Conservation (phyloP, 2,888 invertebrate genomes). For the Ptychoptera contaminata region DNA sequence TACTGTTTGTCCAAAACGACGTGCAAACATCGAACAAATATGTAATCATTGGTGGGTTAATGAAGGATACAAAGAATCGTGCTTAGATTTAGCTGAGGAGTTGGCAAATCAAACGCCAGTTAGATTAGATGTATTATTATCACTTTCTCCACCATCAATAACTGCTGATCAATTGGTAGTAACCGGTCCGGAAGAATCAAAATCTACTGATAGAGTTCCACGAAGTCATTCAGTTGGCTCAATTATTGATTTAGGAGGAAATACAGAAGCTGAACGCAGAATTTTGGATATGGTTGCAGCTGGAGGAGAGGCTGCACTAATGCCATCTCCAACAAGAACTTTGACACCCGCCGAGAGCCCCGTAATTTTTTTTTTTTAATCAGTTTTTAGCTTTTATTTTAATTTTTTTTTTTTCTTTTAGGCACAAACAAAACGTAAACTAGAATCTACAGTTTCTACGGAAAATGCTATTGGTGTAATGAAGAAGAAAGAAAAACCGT, state of each 20-base stretch:
- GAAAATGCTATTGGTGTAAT: conserved; percentile 39
- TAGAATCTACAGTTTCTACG: conserved; percentile 59
- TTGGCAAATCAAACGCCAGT: conserved; percentile 84
- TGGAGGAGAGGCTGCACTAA: conserved; percentile 35
- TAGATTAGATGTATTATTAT: conserved; percentile 68
- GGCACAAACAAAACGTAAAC: conserved; percentile 52
- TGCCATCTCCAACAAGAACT: conserved; percentile 43
- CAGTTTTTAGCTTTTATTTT: background rate
- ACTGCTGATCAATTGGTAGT: conserved; percentile 58
- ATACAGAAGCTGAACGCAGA: conserved; percentile 51
- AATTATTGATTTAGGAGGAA: conserved; percentile 55
- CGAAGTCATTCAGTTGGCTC: conserved; percentile 56
- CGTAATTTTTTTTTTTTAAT: conserved; percentile 11
- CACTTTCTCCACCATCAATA: conserved; percentile 66
- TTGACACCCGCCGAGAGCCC: conserved; percentile 32
- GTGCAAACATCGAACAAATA: conserved; percentile 87
- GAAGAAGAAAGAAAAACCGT: conserved; percentile 46
- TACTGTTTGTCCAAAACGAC: conserved; percentile 74
- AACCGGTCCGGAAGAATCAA: conserved; percentile 35
- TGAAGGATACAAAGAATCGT: conserved; percentile 61
- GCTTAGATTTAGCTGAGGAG: conserved; percentile 73
- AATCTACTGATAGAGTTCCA: conserved; percentile 37
- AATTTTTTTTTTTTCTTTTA: background rate
- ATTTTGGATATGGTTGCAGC: conserved; percentile 54
- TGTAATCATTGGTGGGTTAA: conserved; percentile 98